Conservation (phyloP, 92 coral and sea anemone species). For the Zoanthus solanderi region DNA sequence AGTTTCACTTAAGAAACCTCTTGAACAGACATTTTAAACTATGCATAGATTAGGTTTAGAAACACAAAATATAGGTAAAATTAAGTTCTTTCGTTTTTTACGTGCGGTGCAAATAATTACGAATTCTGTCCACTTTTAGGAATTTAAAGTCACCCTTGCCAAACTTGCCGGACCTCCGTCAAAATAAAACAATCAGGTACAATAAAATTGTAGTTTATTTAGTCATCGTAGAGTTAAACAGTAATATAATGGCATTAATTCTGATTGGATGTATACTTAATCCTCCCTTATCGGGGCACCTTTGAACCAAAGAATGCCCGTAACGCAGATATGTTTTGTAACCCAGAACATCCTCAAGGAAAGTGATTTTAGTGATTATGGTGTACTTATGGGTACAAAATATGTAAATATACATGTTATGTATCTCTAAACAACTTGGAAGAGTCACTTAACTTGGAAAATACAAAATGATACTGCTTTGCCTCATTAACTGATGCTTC, state of each 20-base stretch:
- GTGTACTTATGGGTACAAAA: no score
- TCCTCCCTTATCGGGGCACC: not conserved
- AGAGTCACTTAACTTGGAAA: no score
- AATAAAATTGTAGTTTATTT: not conserved
- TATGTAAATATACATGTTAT: no score
- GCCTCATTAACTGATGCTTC: not conserved
- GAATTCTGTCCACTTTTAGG: slow-evolving; percentile 49
- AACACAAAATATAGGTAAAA: no score
- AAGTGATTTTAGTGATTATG: no score
- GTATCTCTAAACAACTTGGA: not conserved
- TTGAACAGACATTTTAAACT: no score
- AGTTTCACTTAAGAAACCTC: no score
- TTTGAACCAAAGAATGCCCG: not conserved
- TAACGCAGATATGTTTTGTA: not conserved
- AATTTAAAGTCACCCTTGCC: slow-evolving; percentile 85
- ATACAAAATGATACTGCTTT: not conserved
- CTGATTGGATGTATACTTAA: not conserved
- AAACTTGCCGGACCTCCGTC: slow-evolving; percentile 74
- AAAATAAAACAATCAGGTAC: slow-evolving; percentile 89
- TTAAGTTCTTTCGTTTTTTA: not conserved
- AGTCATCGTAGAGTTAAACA: not conserved
- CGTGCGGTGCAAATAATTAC: not conserved
- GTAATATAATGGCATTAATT: no score
- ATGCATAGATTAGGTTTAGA: no score
- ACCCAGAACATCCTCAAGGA: not conserved